Evolutionary conservation across 1,140 invertebrate genomes (phyloP), one percentile per base, ranked within the genome.

Genomic region (Drepana arcuata): DNA sequence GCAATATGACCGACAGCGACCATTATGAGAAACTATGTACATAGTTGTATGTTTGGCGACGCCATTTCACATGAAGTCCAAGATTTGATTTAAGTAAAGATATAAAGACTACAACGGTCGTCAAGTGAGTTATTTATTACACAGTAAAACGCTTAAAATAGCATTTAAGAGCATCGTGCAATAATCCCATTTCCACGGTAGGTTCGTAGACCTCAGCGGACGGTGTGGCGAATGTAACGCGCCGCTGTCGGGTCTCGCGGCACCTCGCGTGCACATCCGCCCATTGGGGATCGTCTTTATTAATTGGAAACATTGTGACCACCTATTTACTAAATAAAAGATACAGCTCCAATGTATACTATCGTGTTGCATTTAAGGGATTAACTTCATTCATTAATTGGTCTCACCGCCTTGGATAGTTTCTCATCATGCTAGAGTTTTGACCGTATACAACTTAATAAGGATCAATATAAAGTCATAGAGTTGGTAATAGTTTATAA

Each of bases 131-230:
- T 41, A 59, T 61, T 70, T 52, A 60, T 54, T 49, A 45, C 38
- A 18, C 43, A 35, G 51, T n/a, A 65, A 58, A 40, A 52, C 71
- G 66, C 61, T 60, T 62, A 55, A 66, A 74, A 74, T 59, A 61
- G 57, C 61, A 56, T 75, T 53, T 63, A 58, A 63, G 54, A 45
- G 47, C 63, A 52, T 62, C 67, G 68, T 56, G 60, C 57, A 65
- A 63, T 72, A 78, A 74, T 74, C 68, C 55, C 57, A 68, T 73
- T 74, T 74, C 66, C 64, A 72, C 63, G 68, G 68, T 69, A 67
- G 68, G 73, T 74, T 74, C 67, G 68, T 55, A 72, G 70, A 74
- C 68, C 69, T 51, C 54, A 42, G 29, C 48, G 47, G 27, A 30
- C 35, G 44, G 15, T 26, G 12, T 31, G 39, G 18, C 23, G 29